These are phyloP conservation scores for Toxonevra muliebris DNA, from an alignment of 2,888 invertebrate genomes.

Conservation along the genomic window DNA sequence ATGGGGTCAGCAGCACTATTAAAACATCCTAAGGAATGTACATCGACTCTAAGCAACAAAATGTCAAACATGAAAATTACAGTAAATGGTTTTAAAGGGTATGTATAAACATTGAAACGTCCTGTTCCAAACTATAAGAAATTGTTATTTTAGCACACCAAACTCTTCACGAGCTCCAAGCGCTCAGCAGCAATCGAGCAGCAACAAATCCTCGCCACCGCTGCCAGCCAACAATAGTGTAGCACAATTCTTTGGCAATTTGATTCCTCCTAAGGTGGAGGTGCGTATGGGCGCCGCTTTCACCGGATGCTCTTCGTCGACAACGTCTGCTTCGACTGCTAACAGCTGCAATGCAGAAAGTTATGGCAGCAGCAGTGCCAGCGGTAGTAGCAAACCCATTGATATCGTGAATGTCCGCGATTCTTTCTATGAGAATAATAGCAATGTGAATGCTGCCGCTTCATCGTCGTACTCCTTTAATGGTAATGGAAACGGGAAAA, in stretches of 20 bases:
- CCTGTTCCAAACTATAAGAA: neutral
- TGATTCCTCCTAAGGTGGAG: conserved; percentile 65
- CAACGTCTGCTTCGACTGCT: conserved; percentile 28
- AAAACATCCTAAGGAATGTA: conserved; percentile 37
- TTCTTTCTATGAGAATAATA: conserved; percentile 30
- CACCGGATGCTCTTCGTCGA: conserved; percentile 28
- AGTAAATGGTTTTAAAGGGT: conserved; percentile 49
- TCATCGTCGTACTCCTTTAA: conserved; percentile 29
- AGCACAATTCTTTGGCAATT: conserved; percentile 59
- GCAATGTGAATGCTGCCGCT: conserved; percentile 36
- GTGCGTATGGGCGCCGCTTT: conserved; percentile 52
- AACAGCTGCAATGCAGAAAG: conserved; percentile 43
- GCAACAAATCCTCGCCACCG: conserved; percentile 25
- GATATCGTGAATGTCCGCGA: conserved; percentile 50
- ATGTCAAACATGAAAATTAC: conserved; percentile 59
- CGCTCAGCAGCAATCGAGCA: conserved; percentile 29
- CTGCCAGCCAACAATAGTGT: conserved; percentile 45
- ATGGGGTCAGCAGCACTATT: neutral
- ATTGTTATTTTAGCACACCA: conserved; percentile 46
- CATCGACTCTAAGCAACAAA: conserved; percentile 55
- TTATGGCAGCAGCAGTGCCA: conserved; percentile 49
- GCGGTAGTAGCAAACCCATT: conserved; percentile 55
- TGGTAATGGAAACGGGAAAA: conserved; percentile 36
- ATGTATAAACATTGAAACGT: neutral
- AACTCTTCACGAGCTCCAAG: conserved; percentile 47